Evolutionary conservation across 1,140 invertebrate genomes (phyloP).

Genomic region (Ctenoplectra terminalis): DNA sequence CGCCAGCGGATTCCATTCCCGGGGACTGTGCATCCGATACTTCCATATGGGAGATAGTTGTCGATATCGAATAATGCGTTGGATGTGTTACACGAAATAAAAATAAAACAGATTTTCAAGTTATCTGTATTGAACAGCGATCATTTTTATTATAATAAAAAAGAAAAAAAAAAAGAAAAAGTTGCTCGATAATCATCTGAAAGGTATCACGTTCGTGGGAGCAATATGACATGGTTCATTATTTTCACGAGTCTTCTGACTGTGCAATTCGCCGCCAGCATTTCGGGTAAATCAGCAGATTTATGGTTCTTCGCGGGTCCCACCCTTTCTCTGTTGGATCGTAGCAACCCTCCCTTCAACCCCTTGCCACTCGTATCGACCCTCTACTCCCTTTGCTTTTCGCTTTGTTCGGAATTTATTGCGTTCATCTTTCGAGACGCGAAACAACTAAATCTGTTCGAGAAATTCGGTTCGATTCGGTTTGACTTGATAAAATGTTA

Average conservation of each 20-base stretch:
- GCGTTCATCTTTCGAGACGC: slow-evolving; percentile 37
- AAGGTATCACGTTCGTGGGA: slow-evolving; percentile 43
- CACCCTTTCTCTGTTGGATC: slow-evolving; percentile 73
- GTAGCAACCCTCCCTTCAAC: slow-evolving; percentile 40
- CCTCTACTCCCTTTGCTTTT: slow-evolving; percentile 28
- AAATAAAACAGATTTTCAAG: no score
- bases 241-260: slow-evolving; percentile 61
- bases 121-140: no score
- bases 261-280: slow-evolving; percentile 46
- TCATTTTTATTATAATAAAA: slow-evolving; percentile 24
- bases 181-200: slow-evolving; percentile 2
- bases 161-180: slow-evolving; percentile 34
- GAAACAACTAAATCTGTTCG: slow-evolving; percentile 43
- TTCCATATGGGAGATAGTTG: not conserved
- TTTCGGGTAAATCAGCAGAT: slow-evolving; percentile 73
- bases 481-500: not conserved
- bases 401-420: slow-evolving; percentile 58
- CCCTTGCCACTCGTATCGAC: not conserved
- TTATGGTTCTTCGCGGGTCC: slow-evolving; percentile 70
- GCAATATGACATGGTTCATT: slow-evolving; percentile 66
- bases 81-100: not conserved
- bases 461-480: not conserved
- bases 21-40: not conserved
- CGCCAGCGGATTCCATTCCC: not conserved
- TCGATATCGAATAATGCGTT: not conserved